These are phyloP conservation scores for Setipinna tenuifilis DNA, from an alignment of 2,797 vertebrate species.

Conservation along the genomic window DNA sequence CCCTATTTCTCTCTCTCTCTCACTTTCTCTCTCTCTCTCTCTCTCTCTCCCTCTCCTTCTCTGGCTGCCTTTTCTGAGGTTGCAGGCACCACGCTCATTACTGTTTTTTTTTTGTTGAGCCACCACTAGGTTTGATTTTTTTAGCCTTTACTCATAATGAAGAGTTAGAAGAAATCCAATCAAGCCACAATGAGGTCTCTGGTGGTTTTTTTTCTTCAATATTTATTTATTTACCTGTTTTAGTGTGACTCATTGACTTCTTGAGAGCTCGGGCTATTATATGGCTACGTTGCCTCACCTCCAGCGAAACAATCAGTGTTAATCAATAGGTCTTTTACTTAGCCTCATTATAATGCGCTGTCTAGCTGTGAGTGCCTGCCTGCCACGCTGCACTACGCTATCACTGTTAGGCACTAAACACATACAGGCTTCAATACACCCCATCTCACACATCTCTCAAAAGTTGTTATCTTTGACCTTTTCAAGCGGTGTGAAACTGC, in stretches of 20 bases:
- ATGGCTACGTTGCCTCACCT: slow-evolving; percentile 15
- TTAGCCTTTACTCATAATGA: not conserved
- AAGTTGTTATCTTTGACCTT: slow-evolving; percentile 24
- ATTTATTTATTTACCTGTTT: not conserved
- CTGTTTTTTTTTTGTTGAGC: not conserved
- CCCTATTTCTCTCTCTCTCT: not conserved
- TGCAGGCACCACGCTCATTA: not conserved
- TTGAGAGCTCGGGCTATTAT: not conserved
- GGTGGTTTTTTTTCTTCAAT: not conserved
- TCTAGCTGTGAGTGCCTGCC: not conserved
- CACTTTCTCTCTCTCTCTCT: not conserved
- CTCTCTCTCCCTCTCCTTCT: not conserved
- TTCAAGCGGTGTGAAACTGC: not conserved
- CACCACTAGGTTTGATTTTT: slow-evolving; percentile 8
- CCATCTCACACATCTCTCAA: slow-evolving; percentile 6
- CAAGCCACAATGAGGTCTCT: slow-evolving; percentile 11
- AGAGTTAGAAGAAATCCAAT: not conserved
- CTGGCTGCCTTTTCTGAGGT: not conserved
- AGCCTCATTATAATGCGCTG: slow-evolving; percentile 9
- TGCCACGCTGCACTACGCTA: not conserved
- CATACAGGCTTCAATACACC: not conserved
- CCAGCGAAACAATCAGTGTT: slow-evolving; percentile 34
- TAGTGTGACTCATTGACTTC: slow-evolving; percentile 9
- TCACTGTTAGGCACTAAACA: not conserved
- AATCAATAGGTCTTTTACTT: slow-evolving; percentile 22